Percentiles rank a stretch among this genome's conserved stretches.
Evolutionary conservation across 2,113 vertebrate genomes (phyloP).

Genomic region (Nesospiza acunhae): DNA sequence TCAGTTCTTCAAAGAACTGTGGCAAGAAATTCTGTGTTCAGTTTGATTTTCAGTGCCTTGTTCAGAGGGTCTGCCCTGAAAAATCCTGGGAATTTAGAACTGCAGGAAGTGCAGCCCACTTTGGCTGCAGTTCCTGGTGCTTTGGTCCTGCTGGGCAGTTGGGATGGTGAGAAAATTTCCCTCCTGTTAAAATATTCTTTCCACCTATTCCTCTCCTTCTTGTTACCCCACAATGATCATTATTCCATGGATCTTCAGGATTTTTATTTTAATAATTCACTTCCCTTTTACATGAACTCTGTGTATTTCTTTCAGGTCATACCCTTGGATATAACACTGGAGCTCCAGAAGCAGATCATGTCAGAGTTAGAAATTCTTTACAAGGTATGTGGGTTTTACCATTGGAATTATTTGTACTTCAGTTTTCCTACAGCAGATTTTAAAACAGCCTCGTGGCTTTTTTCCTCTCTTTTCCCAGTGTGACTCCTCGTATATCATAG

Average conservation of each 20-base stretch:
- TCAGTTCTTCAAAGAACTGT: neutral
- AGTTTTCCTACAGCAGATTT: neutral
- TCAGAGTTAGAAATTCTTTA: conserved; percentile 98
- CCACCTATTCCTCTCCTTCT: neutral
- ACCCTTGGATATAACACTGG: conserved; percentile 94
- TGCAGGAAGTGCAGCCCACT: neutral
- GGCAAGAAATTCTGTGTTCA: neutral
- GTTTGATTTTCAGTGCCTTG: accelerated
- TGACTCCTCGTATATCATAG: conserved; percentile 98
- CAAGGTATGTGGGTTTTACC: conserved; percentile 80
- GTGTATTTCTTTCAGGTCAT: conserved; percentile 81
- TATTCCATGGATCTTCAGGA: accelerated
- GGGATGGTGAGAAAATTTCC: neutral
- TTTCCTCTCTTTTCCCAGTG: conserved; percentile 82
- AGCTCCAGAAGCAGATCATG: conserved; percentile 98
- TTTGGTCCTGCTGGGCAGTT: neutral
- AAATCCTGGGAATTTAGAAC: neutral
- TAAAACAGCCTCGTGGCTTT: neutral
- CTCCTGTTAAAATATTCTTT: neutral
- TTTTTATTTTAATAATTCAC: neutral
- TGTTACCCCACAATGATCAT: neutral
- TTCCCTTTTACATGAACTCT: neutral
- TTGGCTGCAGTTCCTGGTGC: neutral
- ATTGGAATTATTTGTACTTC: neutral
- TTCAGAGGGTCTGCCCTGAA: neutral